Evolutionary conservation across 2,888 invertebrate species (phyloP), one percentile per base, ranked within the genome.

Genomic region (Oscheius onirici): DNA sequence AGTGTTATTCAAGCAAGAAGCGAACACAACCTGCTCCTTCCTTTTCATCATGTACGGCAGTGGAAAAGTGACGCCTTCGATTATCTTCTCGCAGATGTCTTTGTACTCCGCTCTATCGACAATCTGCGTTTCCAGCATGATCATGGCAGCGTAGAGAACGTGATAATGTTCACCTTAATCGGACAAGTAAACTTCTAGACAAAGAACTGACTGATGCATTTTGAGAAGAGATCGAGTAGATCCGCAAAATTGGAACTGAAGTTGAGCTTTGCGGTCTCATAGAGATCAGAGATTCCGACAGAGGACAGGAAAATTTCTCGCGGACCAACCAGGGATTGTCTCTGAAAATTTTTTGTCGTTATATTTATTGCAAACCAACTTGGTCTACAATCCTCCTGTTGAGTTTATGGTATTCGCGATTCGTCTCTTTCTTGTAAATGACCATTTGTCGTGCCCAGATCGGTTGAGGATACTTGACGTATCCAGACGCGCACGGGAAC

Each of bases 61-160:
- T 13, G 68, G 57, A 10, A 49, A 15, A 5, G 68, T 58, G 10
- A 24, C 26, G 8, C 57, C 57, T 13, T 68, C 57, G 0, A 68
- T 43, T 24, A 68, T 44, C 46, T n/a, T 26, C 20, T 22, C n/a
- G 3, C 44, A 22, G 24, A 43, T 11, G 10, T 44, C 11, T 17
- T 43, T 44, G 22, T 44, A 68, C 22, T 17, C 22, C 5, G 20
- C 17, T 40, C 58, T 67, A 1, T 55, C 57, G n/a, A 71, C 24
- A 24, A 71, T 55, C 41, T 66, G 65, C 15, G 26, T 44, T 57
- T 71, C 71, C n/a, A 71, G 17, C 71, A 71, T 66, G 2, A 43
- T 34, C 43, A 66, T 54, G 41, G 65, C 65, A n/a, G 65, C 34
- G 26, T 71, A 71, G 6, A 71, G 28, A 10, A 57, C 26, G 22